Evolutionary conservation across 2,888 invertebrate species (phyloP).

Genomic region (Gasteruption jaculator): DNA sequence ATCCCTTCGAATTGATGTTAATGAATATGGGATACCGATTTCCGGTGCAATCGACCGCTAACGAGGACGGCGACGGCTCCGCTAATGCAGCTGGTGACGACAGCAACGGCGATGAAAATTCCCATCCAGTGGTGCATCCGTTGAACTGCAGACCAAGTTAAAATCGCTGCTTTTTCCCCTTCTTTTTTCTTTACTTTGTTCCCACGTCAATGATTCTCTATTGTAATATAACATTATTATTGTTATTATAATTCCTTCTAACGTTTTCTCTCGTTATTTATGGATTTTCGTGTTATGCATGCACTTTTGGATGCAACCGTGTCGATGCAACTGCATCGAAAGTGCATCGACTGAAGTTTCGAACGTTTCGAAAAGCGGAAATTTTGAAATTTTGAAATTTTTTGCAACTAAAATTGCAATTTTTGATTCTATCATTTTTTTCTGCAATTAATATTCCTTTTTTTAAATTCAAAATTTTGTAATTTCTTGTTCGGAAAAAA

Average conservation of each 20-base stretch:
- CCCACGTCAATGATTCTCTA: constrained; percentile 3
- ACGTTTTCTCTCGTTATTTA: neutral
- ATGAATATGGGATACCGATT: constrained; percentile 65
- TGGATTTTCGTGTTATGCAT: neutral
- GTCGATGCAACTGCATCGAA: no score
- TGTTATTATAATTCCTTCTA: neutral
- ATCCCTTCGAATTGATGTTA: constrained; percentile 88
- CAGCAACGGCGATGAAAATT: constrained; percentile 32
- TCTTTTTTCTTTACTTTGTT: constrained; percentile 3
- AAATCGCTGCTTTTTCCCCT: constrained; percentile 23
- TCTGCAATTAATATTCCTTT: no score
- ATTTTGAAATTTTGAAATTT: no score
- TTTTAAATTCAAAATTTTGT: no score
- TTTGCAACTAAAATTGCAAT: no score
- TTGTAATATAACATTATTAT: constrained; percentile 1
- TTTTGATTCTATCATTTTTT: no score
- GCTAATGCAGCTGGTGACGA: no score
- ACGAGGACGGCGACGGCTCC: constrained; percentile 50
- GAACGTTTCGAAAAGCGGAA: no score
- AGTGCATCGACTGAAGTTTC: no score
- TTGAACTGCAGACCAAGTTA: constrained; percentile 60
- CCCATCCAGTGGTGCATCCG: constrained; percentile 34
- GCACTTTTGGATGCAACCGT: no score
- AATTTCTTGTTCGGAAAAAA: no score
- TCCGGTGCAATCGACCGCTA: constrained; percentile 31